Evolutionary conservation across 64 coral and sea anemone species (phyloP), one percentile per base, ranked within the genome.

Genomic region (Pachyseris speciosa): DNA sequence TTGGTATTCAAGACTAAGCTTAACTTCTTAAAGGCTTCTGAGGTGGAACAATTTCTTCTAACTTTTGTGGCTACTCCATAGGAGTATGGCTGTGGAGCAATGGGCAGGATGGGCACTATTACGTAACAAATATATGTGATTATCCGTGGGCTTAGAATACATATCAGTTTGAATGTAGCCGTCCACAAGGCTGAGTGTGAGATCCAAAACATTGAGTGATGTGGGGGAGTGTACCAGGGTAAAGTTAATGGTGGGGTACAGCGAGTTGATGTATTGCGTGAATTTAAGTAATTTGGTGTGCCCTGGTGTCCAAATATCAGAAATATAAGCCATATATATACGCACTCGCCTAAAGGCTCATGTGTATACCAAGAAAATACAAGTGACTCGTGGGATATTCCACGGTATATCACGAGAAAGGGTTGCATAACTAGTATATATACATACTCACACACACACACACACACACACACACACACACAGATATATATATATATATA

Each of bases 81-180:
- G n/a, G 77, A n/a, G 77, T 55, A 81, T 81, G 20, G 77, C 32
- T 27, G 33, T 27, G n/a, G 5, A 55, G 59, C 77, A 81, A 81
- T 81, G 43, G 26, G 51, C 17, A 51, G 77, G 77, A 34, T 81
- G 77, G 28, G 47, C n/a, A n/a, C n/a, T 24, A 30, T 15, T 31
- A 17, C 50, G 79, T 37, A 55, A 55, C 30, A 84, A 29, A 84
- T 84, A 84, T 34, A 84, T 29, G 61, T 84, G 80, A 84, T 57
- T 84, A 81, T 81, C 77, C 10, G 77, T 58, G 34, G 77, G 77
- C 50, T 81, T 81, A n/a, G 77, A 53, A 52, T 81, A 81, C 8
- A 81, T 30, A 81, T 81, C 77, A n/a, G 77, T 81, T 38, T 81
- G 29, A 19, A 81, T 81, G 29, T n/a, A 57, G 41, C 77, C 77